Evolutionary conservation across 2,797 vertebrate genomes (phyloP), one percentile per base, ranked within the genome.

Genomic region (Mastacembelus armatus): DNA sequence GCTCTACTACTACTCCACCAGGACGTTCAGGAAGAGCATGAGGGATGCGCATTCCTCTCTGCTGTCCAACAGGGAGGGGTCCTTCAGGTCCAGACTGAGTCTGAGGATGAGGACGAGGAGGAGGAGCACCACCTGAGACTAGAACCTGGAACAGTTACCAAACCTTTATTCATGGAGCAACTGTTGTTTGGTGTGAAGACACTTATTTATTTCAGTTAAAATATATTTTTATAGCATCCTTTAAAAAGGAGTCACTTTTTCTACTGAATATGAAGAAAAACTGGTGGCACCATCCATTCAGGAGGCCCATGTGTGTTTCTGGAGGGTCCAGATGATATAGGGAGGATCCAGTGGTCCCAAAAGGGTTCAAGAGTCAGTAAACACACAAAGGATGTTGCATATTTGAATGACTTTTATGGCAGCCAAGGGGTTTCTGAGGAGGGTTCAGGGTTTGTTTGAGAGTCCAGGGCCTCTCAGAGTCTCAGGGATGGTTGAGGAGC

Each of bases 1-100:
- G 63, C 80, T 94, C 4, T 94, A 94, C 43, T 93, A 93, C 78
- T 93, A 92, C 15, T 84, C 81, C 3, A 90, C 90, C 33, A 65
- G 78, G 27, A 74, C 43, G 0, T 94, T 94, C 77, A 89, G 91
- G 0, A 36, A 61, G 1, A 10, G 36, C 4, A 3, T 89, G 29
- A 70, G 43, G 32, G 22, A 64, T 1, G 66, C 35, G 0, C 57
- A 55, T 0, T 24, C 30, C 43, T 71, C 59, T 0, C 47, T 33
- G 35, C 22, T 7, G 3, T 48, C 22, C 54, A 44, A 10, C 42
- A 32, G 24, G 4, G 18, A 8, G 15, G 44, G 30, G 0, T 67
- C 72, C 30, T 9, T 22, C 15, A 42, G 47, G 18, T 1, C 39
- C 0, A 21, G 7, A 7, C 19, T 19, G 47, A 9, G 9, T n/a